phyloP scores from a whole-genome alignment of 37 sponge, comb jelly and placozoan genomes.

The Halisarca cf. caerulea region DNA sequence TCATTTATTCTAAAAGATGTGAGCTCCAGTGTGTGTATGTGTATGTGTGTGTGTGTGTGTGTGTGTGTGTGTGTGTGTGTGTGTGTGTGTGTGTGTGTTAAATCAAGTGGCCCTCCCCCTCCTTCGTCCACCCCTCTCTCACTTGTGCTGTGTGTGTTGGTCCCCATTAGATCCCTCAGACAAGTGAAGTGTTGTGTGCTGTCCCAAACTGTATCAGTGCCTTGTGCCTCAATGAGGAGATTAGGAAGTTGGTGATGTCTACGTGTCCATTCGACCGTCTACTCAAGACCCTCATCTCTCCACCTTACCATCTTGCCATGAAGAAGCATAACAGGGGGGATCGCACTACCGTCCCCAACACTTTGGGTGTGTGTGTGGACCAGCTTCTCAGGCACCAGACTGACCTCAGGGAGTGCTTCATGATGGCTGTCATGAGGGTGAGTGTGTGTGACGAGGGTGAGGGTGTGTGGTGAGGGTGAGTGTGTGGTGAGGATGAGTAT shows the following conservation, averaged over 20 bases:
- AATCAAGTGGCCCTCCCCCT: neutral
- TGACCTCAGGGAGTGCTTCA: conserved; percentile 75
- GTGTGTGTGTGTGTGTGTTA: neutral
- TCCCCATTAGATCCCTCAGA: conserved; percentile 78
- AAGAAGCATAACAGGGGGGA: conserved; percentile 64
- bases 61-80: too few relatives aligned
- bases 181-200: conserved; percentile 87
- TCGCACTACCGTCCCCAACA: neutral
- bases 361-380: conserved; percentile 93
- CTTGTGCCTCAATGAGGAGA: conserved; percentile 91
- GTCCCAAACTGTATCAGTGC: conserved; percentile 95
- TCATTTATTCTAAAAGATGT: conserved; percentile 89
- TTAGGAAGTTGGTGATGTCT: conserved; percentile 77
- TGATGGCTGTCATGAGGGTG: conserved; percentile 83
- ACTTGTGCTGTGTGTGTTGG: neutral
- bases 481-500: too few relatives aligned
- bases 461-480: too few relatives aligned
- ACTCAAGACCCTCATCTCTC: conserved; percentile 84
- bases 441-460: too few relatives aligned
- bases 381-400: conserved; percentile 98
- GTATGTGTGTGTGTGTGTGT: too few relatives aligned
- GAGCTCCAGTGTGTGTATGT: too few relatives aligned
- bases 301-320: conserved; percentile 95
- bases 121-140: neutral
- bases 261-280: conserved; percentile 92